These are phyloP conservation scores for Campaea margaritaria DNA, from an alignment of 2,888 invertebrate genomes.

Conservation along the genomic window DNA sequence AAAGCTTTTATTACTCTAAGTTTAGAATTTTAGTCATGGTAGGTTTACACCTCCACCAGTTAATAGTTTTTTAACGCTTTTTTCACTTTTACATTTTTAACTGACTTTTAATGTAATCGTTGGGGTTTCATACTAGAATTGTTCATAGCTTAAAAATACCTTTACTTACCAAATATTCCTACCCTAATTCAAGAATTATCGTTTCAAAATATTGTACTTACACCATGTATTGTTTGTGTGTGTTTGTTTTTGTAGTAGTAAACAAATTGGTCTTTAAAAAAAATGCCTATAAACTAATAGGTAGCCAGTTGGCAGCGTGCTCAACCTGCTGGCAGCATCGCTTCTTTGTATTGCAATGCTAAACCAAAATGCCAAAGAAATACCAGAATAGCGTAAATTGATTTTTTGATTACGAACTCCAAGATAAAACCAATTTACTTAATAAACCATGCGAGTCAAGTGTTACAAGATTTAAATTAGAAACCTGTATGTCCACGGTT, in stretches of 20 bases:
- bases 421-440: constrained; percentile 16
- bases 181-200: no score
- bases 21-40: constrained; percentile 18
- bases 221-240: no score
- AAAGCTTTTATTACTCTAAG: constrained; percentile 24
- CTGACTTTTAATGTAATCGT: background rate
- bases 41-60: constrained; percentile 20
- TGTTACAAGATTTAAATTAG: constrained; percentile 20
- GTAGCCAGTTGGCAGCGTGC: no score
- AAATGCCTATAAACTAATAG: no score
- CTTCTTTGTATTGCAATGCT: no score
- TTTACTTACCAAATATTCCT: no score
- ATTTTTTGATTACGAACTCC: constrained; percentile 2
- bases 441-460: constrained; percentile 10
- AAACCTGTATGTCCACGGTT: constrained; percentile 19
- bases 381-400: background rate
- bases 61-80: constrained; percentile 5
- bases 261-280: no score
- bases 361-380: background rate
- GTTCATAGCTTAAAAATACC: no score
- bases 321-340: no score
- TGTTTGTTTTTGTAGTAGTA: no score
- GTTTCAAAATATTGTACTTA: no score
- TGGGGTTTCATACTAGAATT: no score
- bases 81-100: constrained; percentile 6